Evolutionary conservation across 53 echinoderm and acorn worm genomes (phyloP), one percentile per base, ranked within the genome.

Genomic region (Antedon mediterranea): DNA sequence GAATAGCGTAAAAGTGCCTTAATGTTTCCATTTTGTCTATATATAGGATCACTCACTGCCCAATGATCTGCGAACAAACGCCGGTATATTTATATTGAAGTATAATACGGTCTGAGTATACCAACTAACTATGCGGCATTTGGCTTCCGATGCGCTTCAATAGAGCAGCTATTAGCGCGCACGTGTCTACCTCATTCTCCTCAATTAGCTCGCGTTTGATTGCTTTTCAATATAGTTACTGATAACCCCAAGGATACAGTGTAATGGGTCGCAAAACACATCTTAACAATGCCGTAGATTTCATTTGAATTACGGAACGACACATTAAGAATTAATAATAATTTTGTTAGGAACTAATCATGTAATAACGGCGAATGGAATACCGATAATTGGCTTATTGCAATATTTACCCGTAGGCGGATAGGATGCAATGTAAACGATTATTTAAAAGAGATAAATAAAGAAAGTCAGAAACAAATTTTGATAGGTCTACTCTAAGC

Each of bases 141-240:
- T 57, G 57, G 57, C 57, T 57, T 13, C 1, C 57, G 57, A 18
- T 57, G 57, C 57, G 57, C 57, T 23, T 57, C 57, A 57, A 57
- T 26, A 18, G 57, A 57, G 7, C 9, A 57, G 26, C 57, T 57
- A 57, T 57, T 57, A 57, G 57, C 26, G 57, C 57, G 23, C 57
- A 57, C 57, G 57, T 57, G 57, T 57, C 57, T 57, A 15, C 2
- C 14, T 1, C 20, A 57, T 57, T 57, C 57, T 57, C 57, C 57
- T 57, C 57, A 57, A 57, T 57, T 57, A 57, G 57, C 57, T 57
- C 57, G 57, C 57, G 57, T 57, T 57, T 57, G 57, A 57, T 57
- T 57, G 23, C 57, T 57, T 11, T 57, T 57, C 57, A 57, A 57
- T 57, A 23, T 57, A 57, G 57, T 57, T 3, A 57, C 9, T 57